Evolutionary conservation across 1,140 invertebrate genomes (phyloP).

Genomic region (Papilio xuthus): DNA sequence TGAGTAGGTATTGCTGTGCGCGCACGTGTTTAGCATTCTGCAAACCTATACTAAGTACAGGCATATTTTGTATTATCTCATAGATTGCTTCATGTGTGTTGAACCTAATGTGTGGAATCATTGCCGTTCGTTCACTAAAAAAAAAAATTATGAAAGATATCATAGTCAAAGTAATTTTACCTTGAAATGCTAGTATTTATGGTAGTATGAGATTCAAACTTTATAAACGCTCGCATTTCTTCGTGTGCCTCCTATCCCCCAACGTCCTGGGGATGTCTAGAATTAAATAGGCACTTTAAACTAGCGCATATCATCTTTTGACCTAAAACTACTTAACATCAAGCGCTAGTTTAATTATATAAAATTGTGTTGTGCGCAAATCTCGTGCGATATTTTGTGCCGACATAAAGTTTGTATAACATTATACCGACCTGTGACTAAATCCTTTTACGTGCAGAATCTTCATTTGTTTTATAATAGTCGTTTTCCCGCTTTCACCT

Average conservation of each 20-base stretch:
- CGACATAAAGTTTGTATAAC: background rate
- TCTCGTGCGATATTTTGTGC: background rate
- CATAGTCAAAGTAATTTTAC: background rate
- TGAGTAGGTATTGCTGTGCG: slow-evolving; percentile 82
- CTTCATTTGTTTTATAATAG: slow-evolving; percentile 92
- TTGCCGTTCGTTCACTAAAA: slow-evolving; percentile 84
- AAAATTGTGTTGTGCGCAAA: too few relatives aligned
- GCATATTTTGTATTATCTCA: slow-evolving; percentile 83
- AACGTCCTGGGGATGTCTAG: background rate
- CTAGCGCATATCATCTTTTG: too few relatives aligned
- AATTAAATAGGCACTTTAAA: slow-evolving; percentile 3
- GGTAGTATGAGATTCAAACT: too few relatives aligned
- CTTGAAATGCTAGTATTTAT: too few relatives aligned
- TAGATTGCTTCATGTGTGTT: slow-evolving; percentile 87
- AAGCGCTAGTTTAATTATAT: too few relatives aligned
- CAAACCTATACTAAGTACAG: slow-evolving; percentile 78
- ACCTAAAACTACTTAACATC: slow-evolving; percentile 37
- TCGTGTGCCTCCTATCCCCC: too few relatives aligned
- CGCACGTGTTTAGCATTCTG: slow-evolving; percentile 73
- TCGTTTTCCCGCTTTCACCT: slow-evolving; percentile 88
- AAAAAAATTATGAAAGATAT: slow-evolving; percentile 25
- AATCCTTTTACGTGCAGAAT: slow-evolving; percentile 89
- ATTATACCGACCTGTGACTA: slow-evolving; percentile 81
- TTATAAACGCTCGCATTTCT: too few relatives aligned
- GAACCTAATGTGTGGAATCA: slow-evolving; percentile 83